A percentile compares a stretch with the other conserved stretches of the same genome.
phyloP scores from a whole-genome alignment of 2,888 invertebrate genomes.

The Endomychus coccineus region DNA sequence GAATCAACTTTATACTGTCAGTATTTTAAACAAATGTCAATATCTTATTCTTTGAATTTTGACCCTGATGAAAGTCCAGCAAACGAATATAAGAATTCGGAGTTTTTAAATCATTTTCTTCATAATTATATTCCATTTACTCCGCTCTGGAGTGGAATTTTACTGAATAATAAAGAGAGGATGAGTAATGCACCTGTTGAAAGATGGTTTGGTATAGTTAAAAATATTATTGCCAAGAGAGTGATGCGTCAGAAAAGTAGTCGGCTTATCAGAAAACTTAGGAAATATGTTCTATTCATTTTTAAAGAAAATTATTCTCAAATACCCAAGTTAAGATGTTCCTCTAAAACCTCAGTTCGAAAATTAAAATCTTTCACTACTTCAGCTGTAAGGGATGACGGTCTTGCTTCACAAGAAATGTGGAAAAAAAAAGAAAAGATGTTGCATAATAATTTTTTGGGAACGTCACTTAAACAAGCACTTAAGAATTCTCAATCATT shows the following conservation, averaged over 20 bases:
- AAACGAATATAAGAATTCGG: conserved; percentile 2
- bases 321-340: neutral
- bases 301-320: neutral
- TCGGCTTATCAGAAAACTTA: neutral
- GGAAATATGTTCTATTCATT: neutral
- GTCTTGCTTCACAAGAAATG: neutral
- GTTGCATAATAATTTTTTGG: too few relatives aligned
- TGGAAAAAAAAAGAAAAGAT: too few relatives aligned
- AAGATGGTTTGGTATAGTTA: neutral
- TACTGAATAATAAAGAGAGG: neutral
- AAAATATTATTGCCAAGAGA: neutral
- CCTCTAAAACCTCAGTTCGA: neutral
- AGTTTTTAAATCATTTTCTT: neutral
- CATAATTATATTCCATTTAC: conserved; percentile 3
- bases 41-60: conserved; percentile 1
- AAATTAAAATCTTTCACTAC: too few relatives aligned
- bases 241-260: conserved; percentile 3
- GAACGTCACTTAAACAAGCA: too few relatives aligned
- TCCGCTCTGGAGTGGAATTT: conserved; percentile 1
- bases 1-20: too few relatives aligned
- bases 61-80: too few relatives aligned
- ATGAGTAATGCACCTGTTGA: conserved; percentile 2
- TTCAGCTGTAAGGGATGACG: too few relatives aligned
- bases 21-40: too few relatives aligned
- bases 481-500: too few relatives aligned